Percentiles rank a stretch among this genome's conserved stretches.
Conservation (phyloP, 2,888 invertebrate genomes). For the Nemurella pictetii region DNA sequence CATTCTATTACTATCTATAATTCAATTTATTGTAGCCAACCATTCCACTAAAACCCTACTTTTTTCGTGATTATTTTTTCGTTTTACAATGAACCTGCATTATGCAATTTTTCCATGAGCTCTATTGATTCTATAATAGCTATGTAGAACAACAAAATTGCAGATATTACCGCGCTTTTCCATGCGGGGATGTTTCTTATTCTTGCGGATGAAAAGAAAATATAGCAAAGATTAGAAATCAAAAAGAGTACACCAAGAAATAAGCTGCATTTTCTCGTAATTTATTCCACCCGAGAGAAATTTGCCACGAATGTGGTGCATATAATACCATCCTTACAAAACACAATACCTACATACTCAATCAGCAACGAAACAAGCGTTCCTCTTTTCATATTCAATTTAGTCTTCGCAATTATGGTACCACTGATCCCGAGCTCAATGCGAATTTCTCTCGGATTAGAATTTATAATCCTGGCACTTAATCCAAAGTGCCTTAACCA, state of each 20-base stretch:
- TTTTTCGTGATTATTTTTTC: not conserved
- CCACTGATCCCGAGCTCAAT: not conserved
- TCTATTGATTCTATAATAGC: not conserved
- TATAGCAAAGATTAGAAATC: not conserved
- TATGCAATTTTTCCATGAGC: not conserved
- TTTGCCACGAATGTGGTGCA: not conserved
- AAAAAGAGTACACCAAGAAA: not conserved
- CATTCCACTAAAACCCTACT: not conserved
- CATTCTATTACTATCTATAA: not conserved
- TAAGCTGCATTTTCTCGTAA: not conserved
- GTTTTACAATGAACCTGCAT: not conserved
- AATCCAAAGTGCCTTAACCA: not conserved
- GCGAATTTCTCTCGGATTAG: not conserved
- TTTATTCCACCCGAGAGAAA: not conserved
- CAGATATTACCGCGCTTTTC: not conserved
- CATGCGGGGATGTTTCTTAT: not conserved
- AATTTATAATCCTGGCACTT: not conserved
- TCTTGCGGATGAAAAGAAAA: not conserved
- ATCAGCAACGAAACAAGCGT: not conserved
- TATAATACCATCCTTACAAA: too few relatives aligned
- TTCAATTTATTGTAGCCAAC: not conserved
- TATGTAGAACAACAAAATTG: not conserved
- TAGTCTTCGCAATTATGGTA: not conserved
- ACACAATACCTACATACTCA: not conserved
- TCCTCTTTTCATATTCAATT: not conserved